Evolutionary conservation across 2,797 vertebrate species (phyloP), one percentile per base, ranked within the genome.

Genomic region (Parotocinclus haroldoi): DNA sequence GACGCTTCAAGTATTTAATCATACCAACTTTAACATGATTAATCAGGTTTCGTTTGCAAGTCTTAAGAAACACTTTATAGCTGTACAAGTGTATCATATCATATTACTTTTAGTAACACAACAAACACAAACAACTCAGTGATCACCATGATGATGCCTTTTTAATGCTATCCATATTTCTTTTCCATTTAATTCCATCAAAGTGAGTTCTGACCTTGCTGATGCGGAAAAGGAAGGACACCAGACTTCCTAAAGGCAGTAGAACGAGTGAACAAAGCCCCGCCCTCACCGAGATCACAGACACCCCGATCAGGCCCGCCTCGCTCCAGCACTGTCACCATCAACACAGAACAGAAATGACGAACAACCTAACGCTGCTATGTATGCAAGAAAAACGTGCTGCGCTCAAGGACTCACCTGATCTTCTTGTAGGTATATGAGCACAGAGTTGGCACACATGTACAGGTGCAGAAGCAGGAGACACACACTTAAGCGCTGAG

Each of bases 161-260:
- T 27, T 27, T 27, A 27, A 27, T 27, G 27, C 27, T 27, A 27
- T 27, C 2, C 27, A 27, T 27, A 2, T 27, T n/a, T n/a, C n/a
- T n/a, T n/a, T n/a, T n/a, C n/a, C n/a, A n/a, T n/a, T n/a, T n/a
- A n/a, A n/a, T n/a, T n/a, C n/a, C n/a, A n/a, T n/a, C n/a, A 27
- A 27, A 27, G 27, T 50, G 14, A 11, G 18, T 54, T 69, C 76
- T 61, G 67, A 87, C 87, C 78, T 85, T 63, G 64, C 76, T 75
- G 68, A 85, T 66, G 55, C 90, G 82, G 77, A 94, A 92, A 57
- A 94, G 80, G 66, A 90, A 79, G 0, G 88, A 89, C 64, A 92
- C 9, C n/a, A 90, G 17, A 40, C 81, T 79, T 1, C 82, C 88
- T 2, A 73, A 48, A 0, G 91, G 92, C 54, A 91, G 80, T 42